Base-by-base conservation (phyloP, 2,797 vertebrate genomes). In the Myotis daubentonii region DNA sequence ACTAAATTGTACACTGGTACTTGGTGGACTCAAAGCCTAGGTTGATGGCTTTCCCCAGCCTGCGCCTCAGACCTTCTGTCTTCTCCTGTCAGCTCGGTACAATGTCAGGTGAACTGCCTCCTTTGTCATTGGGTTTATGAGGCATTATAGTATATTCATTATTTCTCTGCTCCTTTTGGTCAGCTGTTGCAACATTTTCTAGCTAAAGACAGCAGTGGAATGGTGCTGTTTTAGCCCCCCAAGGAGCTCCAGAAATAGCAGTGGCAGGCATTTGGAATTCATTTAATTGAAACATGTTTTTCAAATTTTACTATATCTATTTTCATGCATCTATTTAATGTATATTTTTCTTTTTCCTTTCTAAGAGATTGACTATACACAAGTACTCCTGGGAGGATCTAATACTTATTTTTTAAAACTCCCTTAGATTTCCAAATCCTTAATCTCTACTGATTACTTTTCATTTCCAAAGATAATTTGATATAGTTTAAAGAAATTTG, bases 321-420 rank as follows among this genome's bases (percentile, higher is more conserved):
- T 53, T 95, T 96, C 81, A 78, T 36, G 83, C 41, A 71, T 90
- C 65, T 76, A 78, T 83, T 97, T 97, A 96, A 87, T 81, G 47
- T 55, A 55, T 85, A 82, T 68, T 93, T 87, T 83, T 74, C 57
- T 33, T 78, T 89, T 94, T 94, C 2, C 51, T 95, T 38, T 93
- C 80, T 55, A 89, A 87, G 33, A 94, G 74, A 68, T 23, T 91
- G 47, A 72, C 2, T 79, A 13, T 95, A 47, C 94, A 38, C 70
- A 80, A 28, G 33, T 94, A 76, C 66, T 96, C 33, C 60, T 87
- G 20, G 5, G 44, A 68, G 55, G 12, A 84, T 51, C 49, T 95
- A 71, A 93, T 94, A 36, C 25, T 7, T 66, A 49, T 38, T 33
- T 80, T 80, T 47, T 62, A 4, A 62, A 76, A 51, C 28, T 82